Evolutionary conservation across 64 coral and sea anemone species (phyloP).

Genomic region (Actinia equina): DNA sequence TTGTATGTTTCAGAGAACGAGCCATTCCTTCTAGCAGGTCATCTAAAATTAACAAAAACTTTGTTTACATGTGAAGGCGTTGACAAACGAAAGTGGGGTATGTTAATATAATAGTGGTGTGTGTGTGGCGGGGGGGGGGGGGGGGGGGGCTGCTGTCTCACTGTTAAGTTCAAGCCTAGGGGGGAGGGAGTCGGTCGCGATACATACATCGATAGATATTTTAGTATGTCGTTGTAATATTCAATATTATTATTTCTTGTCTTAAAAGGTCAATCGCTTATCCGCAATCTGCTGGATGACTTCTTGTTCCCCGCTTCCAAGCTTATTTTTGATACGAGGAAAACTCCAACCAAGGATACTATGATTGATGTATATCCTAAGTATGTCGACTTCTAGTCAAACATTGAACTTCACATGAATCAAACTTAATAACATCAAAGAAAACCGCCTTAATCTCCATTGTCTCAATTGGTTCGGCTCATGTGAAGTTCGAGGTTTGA

Average conservation of each 20-base stretch:
- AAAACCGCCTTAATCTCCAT: too few relatives aligned
- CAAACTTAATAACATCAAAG: too few relatives aligned
- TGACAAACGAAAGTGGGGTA: constrained; percentile 73
- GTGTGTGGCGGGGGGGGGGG: too few relatives aligned
- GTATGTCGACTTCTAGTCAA: constrained; percentile 62
- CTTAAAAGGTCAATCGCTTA: constrained; percentile 63
- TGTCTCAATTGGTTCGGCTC: too few relatives aligned
- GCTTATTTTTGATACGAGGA: constrained; percentile 79
- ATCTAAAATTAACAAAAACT: constrained; percentile 73
- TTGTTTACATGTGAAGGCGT: constrained; percentile 86
- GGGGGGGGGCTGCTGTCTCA: too few relatives aligned
- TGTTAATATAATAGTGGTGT: too few relatives aligned
- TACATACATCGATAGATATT: too few relatives aligned
- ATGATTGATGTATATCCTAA: constrained; percentile 88
- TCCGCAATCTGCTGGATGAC: constrained; percentile 78
- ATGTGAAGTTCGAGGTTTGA: too few relatives aligned
- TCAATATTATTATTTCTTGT: background rate
- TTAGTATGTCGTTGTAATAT: background rate
- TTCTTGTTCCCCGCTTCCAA: constrained; percentile 94
- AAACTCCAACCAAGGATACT: constrained; percentile 59
- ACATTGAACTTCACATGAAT: too few relatives aligned
- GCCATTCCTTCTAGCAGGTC: constrained; percentile 69
- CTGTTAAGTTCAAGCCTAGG: too few relatives aligned
- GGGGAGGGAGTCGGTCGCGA: too few relatives aligned
- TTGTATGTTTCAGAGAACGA: constrained; percentile 58